A percentile compares a stretch with the other conserved stretches of the same genome.
Conservation (phyloP, 2,113 vertebrate species). For the Dicerorhinus sumatrensis region DNA sequence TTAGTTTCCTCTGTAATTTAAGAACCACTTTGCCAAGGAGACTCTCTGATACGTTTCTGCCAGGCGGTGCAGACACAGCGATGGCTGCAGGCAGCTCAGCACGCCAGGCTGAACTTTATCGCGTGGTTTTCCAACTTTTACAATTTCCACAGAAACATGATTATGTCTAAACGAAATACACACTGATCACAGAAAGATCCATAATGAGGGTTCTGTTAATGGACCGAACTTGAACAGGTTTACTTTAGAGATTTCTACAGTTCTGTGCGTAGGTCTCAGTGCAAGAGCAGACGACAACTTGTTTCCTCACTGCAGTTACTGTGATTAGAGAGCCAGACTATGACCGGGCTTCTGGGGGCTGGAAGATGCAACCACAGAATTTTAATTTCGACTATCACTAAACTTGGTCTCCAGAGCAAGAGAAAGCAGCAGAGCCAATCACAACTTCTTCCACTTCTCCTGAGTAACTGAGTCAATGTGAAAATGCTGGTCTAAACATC, state of each 20-base stretch:
- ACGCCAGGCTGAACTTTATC: rapidly evolving
- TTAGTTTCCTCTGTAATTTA: neutral
- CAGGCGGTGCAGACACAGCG: rapidly evolving
- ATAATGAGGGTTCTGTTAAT: rapidly evolving
- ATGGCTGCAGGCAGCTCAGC: rapidly evolving
- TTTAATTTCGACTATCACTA: rapidly evolving
- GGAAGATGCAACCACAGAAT: neutral
- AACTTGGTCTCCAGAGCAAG: neutral
- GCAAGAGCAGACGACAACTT: rapidly evolving
- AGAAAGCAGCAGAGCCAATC: neutral
- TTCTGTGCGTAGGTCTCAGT: rapidly evolving
- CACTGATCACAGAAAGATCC: neutral
- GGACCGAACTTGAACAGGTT: rapidly evolving
- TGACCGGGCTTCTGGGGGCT: neutral
- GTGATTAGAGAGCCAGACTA: rapidly evolving
- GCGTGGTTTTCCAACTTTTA: neutral
- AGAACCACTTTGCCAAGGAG: neutral
- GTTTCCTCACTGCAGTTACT: rapidly evolving
- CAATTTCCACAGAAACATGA: neutral
- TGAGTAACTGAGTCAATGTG: rapidly evolving
- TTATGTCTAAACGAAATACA: rapidly evolving
- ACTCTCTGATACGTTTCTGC: rapidly evolving
- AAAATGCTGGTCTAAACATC: neutral
- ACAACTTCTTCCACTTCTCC: neutral
- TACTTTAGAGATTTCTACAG: neutral